Base-by-base conservation (phyloP, 2,113 vertebrate genomes). In the Centrocercus urophasianus region DNA sequence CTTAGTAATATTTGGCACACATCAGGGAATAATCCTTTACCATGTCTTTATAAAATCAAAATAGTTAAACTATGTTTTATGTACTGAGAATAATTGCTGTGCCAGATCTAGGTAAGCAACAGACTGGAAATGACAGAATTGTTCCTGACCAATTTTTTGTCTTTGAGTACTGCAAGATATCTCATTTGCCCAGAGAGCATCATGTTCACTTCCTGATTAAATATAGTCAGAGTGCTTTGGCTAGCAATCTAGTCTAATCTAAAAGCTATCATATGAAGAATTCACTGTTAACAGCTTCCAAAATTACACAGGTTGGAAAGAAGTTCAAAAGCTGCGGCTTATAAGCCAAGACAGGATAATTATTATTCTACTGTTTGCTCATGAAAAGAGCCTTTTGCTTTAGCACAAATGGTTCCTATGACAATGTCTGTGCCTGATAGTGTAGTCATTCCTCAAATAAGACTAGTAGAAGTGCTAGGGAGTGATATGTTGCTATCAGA, bases 161-260 rank as follows among this genome's bases (percentile, higher is more conserved):
- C 40, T 95, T 90, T 43, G 13, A 56, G 50, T 67, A 72, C 66
- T 81, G 38, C 42, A 85, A 90, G 24, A 34, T 75, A 94, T 45
- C 30, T 93, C 34, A 70, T 96, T 93, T 97, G 85, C 86, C 73
- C 76, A 82, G 83, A 88, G 25, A 96, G 21, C 88, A 88, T 79
- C 36, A 60, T 88, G 59, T 92, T 97, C 76, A 74, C 84, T 94
- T 97, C 71, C 89, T 97, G 91, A 97, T 97, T 97, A 97, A 97
- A 97, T 65, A 83, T 30, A 97, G 96, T 96, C 93, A 97, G 81
- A 94, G 47, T 75, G 65, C 57, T 91, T 96, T 90, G 81, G 77
- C 50, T 93, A 63, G 76, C 75, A 97, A 94, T 95, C 75, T 95
- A 76, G 73, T 89, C 69, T 97, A 97, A 98, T 97, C 97, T 97